Evolutionary conservation across 2,113 vertebrate species (phyloP).

Genomic region (Terrapene triunguis): DNA sequence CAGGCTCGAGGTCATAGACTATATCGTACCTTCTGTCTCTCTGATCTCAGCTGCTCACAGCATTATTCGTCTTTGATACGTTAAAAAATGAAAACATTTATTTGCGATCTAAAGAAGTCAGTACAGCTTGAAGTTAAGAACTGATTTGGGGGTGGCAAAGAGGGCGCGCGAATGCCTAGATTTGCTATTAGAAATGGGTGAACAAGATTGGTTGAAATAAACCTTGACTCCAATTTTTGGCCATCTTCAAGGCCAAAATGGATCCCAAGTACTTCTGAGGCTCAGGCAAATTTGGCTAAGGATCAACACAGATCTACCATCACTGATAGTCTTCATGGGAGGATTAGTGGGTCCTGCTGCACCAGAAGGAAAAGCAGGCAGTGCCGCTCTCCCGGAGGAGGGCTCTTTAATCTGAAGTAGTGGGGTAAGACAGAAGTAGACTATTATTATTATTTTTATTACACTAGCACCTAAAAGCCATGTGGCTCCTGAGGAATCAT

Average conservation of each 20-base stretch:
- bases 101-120: not conserved
- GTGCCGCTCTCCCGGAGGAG: not conserved
- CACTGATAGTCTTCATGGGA: not conserved
- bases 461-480: not conserved
- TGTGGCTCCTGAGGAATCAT: no score
- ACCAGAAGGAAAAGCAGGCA: not conserved
- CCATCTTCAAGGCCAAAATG: not conserved
- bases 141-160: not conserved
- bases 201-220: not conserved
- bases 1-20: not conserved
- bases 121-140: not conserved
- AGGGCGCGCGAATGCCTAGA: not conserved
- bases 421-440: not conserved
- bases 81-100: constrained; percentile 6
- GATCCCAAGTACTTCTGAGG: not conserved
- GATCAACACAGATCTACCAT: not conserved
- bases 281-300: not conserved
- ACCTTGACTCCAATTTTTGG: not conserved
- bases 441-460: not conserved
- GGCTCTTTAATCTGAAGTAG: not conserved
- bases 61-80: not conserved
- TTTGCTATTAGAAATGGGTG: not conserved
- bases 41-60: not conserved
- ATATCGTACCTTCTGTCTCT: not conserved
- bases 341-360: not conserved